Base-by-base conservation (phyloP, 2,888 invertebrate genomes). In the Stenichneumon culpator region DNA sequence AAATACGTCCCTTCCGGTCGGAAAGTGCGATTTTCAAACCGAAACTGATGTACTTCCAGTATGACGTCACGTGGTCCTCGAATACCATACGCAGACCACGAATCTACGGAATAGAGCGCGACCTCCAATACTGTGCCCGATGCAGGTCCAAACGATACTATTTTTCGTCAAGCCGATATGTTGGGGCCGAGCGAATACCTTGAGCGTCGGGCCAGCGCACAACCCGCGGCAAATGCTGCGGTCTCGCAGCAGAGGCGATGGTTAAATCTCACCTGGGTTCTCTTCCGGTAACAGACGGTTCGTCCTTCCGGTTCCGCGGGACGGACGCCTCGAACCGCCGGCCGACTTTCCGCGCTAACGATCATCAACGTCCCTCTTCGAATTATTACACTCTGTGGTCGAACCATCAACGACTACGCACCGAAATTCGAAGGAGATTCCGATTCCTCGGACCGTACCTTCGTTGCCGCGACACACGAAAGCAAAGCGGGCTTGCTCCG, bases 241-340 rank as follows among this genome's bases (percentile, higher is more conserved):
- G 44, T 16, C 16, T 4, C 44, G 44, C 2, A 4, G 44, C 16
- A 0, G 1, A 4, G 3, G 1, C 39, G 39, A 39, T 39, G 11
- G 44, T 47, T 0, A 47, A 47, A 47, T 47, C 44, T 47, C 44
- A 47, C 44, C 44, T 47, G 44, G 44, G 2, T 25, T 50, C 22
- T 57, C 25, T 57, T 57, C 57, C 57, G 57, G 25, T 22, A 25
- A 22, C 57, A 7, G 16, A 16, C 44, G 14, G 39, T 72, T 36
- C 47, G 44, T 80, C 57, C 80, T 80, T 80, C 73, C 73, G 54
- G 72, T 67, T 80, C 36, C 73, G 22, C 65, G 39, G 28, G 63
- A 73, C 47, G 57, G 44, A n/a, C 47, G 6, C 19, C 19, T 36
- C 32, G 65, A 39, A n/a, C 36, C 14, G 69, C n/a, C 79, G 72